A percentile compares a stretch with the other conserved stretches of the same genome.
phyloP scores from a whole-genome alignment of 2,113 vertebrate genomes.

The Sialia sialis region DNA sequence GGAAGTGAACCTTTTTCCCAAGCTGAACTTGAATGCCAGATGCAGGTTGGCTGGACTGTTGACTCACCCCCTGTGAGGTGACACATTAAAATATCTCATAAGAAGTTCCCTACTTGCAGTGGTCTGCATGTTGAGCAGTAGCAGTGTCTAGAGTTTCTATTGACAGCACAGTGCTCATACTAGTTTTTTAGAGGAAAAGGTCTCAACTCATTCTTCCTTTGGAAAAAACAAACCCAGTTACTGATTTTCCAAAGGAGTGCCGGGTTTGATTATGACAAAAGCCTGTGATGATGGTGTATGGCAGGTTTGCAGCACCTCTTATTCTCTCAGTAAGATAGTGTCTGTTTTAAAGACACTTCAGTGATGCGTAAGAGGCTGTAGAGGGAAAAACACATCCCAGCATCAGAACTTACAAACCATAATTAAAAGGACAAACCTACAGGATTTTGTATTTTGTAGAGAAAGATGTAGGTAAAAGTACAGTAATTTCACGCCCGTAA shows the following conservation, averaged over 20 bases:
- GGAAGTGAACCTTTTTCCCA: not conserved
- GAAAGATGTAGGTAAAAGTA: not conserved
- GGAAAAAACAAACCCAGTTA: not conserved
- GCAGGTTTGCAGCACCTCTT: not conserved
- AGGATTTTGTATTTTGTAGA: not conserved
- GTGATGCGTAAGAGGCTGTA: not conserved
- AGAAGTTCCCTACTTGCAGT: not conserved
- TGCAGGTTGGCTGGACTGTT: not conserved
- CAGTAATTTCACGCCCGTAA: no score
- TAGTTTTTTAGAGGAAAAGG: not conserved
- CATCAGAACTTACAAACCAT: not conserved
- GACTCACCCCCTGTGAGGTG: not conserved
- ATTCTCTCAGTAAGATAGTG: not conserved
- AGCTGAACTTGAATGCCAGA: not conserved
- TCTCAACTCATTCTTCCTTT: not conserved
- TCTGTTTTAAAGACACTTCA: not conserved
- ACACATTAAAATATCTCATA: fast-evolving
- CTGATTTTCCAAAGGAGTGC: not conserved
- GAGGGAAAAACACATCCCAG: not conserved
- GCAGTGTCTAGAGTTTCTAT: not conserved
- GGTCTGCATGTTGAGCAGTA: not conserved
- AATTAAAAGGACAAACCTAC: not conserved
- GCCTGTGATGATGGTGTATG: not conserved
- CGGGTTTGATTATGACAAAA: not conserved
- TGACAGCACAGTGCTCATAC: not conserved